These are phyloP conservation scores for Drosophila formosana DNA, from an alignment of 2,888 invertebrate species.

Conservation along the genomic window DNA sequence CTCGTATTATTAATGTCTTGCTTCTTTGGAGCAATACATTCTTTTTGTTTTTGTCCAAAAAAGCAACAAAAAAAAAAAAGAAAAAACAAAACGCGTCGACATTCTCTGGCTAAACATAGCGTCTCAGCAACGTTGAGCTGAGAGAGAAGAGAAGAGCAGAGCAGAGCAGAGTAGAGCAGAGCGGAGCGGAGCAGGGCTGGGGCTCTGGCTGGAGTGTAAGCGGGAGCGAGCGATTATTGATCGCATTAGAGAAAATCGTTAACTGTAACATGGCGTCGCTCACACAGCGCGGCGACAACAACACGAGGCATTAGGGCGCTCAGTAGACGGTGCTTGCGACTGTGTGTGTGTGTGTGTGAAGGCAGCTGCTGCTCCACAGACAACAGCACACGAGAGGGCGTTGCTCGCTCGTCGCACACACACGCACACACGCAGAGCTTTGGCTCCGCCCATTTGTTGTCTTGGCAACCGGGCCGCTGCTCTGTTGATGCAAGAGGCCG, in stretches of 20 bases:
- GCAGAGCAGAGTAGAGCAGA: not conserved
- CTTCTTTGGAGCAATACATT: constrained; percentile 67
- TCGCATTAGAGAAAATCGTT: constrained; percentile 82
- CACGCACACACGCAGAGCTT: constrained; percentile 3
- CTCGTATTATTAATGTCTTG: constrained; percentile 70
- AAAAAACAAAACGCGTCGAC: constrained; percentile 37
- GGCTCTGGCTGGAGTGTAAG: constrained; percentile 37
- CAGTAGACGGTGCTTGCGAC: not conserved
- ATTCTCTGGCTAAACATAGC: constrained; percentile 76
- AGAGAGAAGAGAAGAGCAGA: not conserved
- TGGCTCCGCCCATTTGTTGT: constrained; percentile 75
- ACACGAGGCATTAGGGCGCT: constrained; percentile 48
- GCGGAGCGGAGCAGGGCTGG: not conserved
- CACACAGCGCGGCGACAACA: constrained; percentile 45
- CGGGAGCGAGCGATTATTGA: constrained; percentile 77
- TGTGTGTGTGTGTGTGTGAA: constrained; percentile 7
- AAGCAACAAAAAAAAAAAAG: constrained; percentile 10
- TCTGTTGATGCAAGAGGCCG: constrained; percentile 75
- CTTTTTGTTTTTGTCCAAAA: constrained; percentile 50
- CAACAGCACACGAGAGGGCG: constrained; percentile 60
- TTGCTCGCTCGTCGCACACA: constrained; percentile 50
- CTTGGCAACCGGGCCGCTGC: constrained; percentile 74
- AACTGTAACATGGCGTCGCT: constrained; percentile 81
- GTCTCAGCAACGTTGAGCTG: constrained; percentile 38
- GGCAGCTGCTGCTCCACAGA: constrained; percentile 40